Evolutionary conservation across 2,113 vertebrate species (phyloP).

Genomic region (Cyanistes caeruleus): DNA sequence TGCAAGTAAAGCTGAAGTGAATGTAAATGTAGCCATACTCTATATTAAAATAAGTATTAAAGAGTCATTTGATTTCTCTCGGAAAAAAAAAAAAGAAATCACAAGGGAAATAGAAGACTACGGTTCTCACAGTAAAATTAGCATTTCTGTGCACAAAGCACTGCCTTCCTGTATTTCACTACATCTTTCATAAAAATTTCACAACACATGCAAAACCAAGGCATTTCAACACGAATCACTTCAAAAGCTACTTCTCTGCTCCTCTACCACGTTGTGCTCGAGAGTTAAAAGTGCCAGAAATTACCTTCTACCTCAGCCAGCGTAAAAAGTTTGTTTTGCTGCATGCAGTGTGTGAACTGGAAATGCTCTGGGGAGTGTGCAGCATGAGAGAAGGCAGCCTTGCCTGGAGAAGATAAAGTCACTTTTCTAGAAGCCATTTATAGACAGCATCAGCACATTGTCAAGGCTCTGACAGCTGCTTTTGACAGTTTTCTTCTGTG

Average conservation of each 20-base stretch:
- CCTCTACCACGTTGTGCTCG: background rate
- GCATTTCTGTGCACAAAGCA: slow-evolving; percentile 17
- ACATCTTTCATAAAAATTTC: slow-evolving; percentile 25
- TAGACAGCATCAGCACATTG: background rate
- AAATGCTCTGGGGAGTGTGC: background rate
- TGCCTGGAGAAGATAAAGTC: background rate
- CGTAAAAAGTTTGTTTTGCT: background rate
- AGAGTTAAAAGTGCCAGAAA: background rate
- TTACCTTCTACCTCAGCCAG: background rate
- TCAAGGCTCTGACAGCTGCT: background rate
- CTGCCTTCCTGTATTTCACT: slow-evolving; percentile 45
- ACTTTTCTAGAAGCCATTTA: background rate
- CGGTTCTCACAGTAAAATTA: slow-evolving; percentile 49
- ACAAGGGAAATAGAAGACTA: slow-evolving; percentile 32
- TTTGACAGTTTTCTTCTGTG: background rate
- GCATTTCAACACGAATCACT: background rate
- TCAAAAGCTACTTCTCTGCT: background rate
- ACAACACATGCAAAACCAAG: background rate
- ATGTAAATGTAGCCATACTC: background rate
- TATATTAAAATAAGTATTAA: slow-evolving; percentile 24
- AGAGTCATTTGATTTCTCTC: background rate
- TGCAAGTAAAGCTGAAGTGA: background rate
- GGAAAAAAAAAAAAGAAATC: slow-evolving; percentile 22
- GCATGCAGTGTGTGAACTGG: background rate
- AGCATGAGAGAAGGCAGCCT: background rate